Base-by-base conservation (phyloP, 35 echinoderm and acorn worm genomes). In the Heliocidaris erythrogramma region DNA sequence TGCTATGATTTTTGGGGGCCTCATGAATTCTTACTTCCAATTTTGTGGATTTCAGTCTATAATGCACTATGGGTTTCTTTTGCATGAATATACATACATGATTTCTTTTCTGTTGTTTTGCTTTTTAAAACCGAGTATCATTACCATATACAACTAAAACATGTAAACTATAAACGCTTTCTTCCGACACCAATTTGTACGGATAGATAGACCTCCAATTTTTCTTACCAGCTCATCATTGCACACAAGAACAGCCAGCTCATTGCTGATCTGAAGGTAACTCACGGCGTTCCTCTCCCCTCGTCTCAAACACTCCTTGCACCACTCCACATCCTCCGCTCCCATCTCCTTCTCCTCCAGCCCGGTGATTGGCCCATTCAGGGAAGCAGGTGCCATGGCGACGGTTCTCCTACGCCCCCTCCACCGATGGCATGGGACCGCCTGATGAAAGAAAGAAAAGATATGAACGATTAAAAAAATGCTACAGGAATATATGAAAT, bases 241-340 rank as follows among this genome's bases (percentile, higher is more conserved):
- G 90, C 96, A 96, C 50, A 96, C 47, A n/a, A 92, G 14, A 9
- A 56, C 94, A 56, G 96, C 96, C 71, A 86, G 27, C 27, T 94
- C 88, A 12, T 86, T 31, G 32, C 88, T 92, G 48, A 96, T 96
- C 94, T 96, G 96, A 42, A 96, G n/a, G 12, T 87, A 29, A 31
- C 94, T 53, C 18, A 96, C 10, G 11, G 52, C 86, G 32, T 92
- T 96, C 49, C 24, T 31, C 30, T 92, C 60, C 18, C 94, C 94
- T 13, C 61, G 86, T 21, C 21, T 47, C 78, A 71, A 18, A 16
- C 96, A 96, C 13, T 53, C 21, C 11, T 85, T 5, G 94, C 96
- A 96, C 96, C 96, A 96, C 31, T 31, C 94, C 11, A 94, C 61
- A 30, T 96, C 95, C 31, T 89, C 87, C 14, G 31, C 10, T 47